Conservation (phyloP, 1,140 invertebrate genomes). For the Anoplolepis gracilipes region DNA sequence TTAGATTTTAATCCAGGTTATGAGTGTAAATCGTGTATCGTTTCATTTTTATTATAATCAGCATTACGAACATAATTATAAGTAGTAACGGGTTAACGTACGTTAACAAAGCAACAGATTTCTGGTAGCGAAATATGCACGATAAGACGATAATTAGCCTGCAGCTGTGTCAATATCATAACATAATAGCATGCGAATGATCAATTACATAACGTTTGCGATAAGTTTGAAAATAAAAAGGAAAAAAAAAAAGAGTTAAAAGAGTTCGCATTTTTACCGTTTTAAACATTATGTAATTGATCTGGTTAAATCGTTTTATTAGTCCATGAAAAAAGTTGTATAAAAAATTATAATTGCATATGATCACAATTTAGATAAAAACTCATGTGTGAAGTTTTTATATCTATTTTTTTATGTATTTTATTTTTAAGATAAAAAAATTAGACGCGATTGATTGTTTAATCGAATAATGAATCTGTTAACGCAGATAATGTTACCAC, state of each 20-base stretch:
- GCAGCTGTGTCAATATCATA: constrained; percentile 41
- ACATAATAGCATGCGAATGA: constrained; percentile 7
- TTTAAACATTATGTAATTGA: constrained; percentile 19
- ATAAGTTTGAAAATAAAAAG: constrained; percentile 13
- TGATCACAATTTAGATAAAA: not conserved
- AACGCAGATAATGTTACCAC: constrained; percentile 20
- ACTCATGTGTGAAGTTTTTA: not conserved
- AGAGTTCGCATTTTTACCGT: not conserved
- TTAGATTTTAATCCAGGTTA: not conserved
- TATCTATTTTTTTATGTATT: too few relatives aligned
- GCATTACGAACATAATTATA: not conserved
- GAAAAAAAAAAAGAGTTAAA: too few relatives aligned
- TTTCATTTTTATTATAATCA: constrained; percentile 11
- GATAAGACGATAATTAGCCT: constrained; percentile 8
- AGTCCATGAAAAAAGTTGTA: not conserved
- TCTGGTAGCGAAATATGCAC: not conserved
- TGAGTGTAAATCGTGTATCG: not conserved
- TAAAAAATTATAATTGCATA: not conserved
- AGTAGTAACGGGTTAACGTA: not conserved
- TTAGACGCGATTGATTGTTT: not conserved
- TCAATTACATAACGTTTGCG: not conserved
- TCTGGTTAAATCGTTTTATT: not conserved
- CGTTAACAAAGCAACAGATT: constrained; percentile 36
- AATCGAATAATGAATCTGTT: constrained; percentile 12
- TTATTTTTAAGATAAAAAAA: too few relatives aligned